Percentiles rank a stretch among this genome's conserved stretches.
These are phyloP conservation scores for Stichopus chloronotus DNA, from an alignment of 35 echinoderm and acorn worm genomes.

Conservation along the genomic window DNA sequence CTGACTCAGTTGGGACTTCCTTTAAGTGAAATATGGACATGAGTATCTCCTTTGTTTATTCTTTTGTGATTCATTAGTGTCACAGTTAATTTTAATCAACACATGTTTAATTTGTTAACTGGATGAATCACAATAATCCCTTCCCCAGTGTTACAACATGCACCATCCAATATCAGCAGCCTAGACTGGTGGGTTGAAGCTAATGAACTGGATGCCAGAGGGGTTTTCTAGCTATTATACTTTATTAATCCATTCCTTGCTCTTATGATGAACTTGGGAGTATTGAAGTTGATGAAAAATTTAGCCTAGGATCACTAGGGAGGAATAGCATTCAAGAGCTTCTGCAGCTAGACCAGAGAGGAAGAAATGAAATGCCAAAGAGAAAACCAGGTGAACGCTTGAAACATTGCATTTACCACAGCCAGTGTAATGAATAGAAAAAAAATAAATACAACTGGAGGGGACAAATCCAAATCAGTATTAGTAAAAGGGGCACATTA, in stretches of 20 bases:
- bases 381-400: not conserved
- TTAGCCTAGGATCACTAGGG: not conserved
- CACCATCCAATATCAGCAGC: not conserved
- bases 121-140: not conserved
- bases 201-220: not conserved
- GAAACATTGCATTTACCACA: too few species aligned
- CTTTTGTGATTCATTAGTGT: too few species aligned
- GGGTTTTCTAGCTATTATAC: not conserved
- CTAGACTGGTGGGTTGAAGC: not conserved
- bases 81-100: not conserved
- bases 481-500: too few species aligned
- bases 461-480: too few species aligned
- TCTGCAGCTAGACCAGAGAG: not conserved
- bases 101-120: not conserved
- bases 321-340: not conserved
- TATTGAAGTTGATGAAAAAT: constrained; percentile 14
- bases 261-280: constrained; percentile 14
- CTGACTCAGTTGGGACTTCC: too few species aligned
- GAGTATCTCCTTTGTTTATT: too few species aligned
- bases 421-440: too few species aligned
- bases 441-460: too few species aligned
- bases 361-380: not conserved
- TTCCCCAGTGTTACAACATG: not conserved
- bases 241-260: not conserved
- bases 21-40: too few species aligned